Evolutionary conservation across 2,113 vertebrate species (phyloP).

Genomic region (Cyrtonyx montezumae): DNA sequence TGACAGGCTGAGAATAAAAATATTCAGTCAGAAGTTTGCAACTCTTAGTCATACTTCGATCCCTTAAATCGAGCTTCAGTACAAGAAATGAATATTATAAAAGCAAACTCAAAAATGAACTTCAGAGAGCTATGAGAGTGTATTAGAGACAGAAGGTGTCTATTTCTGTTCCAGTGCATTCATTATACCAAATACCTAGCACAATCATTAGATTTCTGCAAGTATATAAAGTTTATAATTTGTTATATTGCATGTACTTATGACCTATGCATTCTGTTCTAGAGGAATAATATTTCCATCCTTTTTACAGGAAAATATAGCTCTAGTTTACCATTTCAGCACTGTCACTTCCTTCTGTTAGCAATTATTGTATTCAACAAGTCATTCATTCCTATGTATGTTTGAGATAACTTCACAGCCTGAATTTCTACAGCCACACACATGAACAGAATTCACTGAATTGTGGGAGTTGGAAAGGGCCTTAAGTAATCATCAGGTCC

Average conservation of each 20-base stretch:
- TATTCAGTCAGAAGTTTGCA: not conserved
- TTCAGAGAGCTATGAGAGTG: not conserved
- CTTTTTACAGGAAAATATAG: not conserved
- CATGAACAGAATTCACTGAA: not conserved
- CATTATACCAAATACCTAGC: not conserved
- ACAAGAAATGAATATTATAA: not conserved
- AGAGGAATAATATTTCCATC: not conserved
- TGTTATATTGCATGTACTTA: not conserved
- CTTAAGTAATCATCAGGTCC: too few relatives aligned
- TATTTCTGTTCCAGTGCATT: not conserved
- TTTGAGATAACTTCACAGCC: not conserved
- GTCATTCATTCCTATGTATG: not conserved
- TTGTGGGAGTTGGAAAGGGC: too few relatives aligned
- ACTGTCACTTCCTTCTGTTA: not conserved
- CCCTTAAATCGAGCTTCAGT: not conserved
- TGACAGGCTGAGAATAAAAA: conserved; percentile 22
- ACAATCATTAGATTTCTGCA: not conserved
- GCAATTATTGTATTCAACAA: not conserved
- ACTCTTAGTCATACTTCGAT: conserved; percentile 3
- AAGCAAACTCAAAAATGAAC: not conserved
- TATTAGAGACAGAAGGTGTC: not conserved
- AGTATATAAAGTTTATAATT: not conserved
- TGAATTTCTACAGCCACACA: not conserved
- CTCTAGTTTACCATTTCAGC: not conserved
- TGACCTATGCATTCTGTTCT: not conserved